Percentiles rank a stretch among this genome's conserved stretches.
These are phyloP conservation scores for Terebella lapidaria DNA, from an alignment of 2,888 invertebrate genomes.

Conservation along the genomic window DNA sequence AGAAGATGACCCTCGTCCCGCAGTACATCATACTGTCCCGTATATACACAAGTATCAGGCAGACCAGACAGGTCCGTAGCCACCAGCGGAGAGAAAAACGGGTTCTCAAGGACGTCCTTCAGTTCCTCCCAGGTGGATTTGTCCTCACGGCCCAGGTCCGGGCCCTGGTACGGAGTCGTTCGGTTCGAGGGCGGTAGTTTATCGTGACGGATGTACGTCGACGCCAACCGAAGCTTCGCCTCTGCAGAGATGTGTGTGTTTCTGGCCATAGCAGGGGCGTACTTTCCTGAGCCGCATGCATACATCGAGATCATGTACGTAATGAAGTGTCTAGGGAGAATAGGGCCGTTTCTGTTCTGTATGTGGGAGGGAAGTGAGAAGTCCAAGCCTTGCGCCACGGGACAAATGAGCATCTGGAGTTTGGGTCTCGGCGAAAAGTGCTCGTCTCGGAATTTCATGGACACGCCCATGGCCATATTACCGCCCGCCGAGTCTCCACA, in stretches of 20 bases:
- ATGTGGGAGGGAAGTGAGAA: not conserved
- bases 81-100: slow-evolving; percentile 3
- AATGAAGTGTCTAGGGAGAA: not conserved
- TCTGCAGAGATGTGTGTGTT: not conserved
- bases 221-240: not conserved
- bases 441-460: not conserved
- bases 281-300: not conserved
- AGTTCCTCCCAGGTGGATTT: not conserved
- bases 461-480: slow-evolving; percentile 1
- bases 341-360: not conserved
- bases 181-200: not conserved
- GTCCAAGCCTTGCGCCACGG: not conserved
- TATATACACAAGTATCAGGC: not conserved
- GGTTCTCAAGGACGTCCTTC: not conserved
- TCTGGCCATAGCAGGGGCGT: not conserved
- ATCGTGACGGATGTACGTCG: not conserved
- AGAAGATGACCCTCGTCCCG: not conserved
- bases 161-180: not conserved
- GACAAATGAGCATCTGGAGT: slow-evolving; percentile 3
- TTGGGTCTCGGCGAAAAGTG: not conserved
- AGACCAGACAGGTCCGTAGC: not conserved
- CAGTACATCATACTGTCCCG: slow-evolving; percentile 1
- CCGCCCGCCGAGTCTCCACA: slow-evolving; percentile 3
- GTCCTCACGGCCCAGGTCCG: not conserved
- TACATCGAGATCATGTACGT: not conserved